phyloP scores from a whole-genome alignment of 2,797 vertebrate genomes.

The Odontamblyopus rebecca region DNA sequence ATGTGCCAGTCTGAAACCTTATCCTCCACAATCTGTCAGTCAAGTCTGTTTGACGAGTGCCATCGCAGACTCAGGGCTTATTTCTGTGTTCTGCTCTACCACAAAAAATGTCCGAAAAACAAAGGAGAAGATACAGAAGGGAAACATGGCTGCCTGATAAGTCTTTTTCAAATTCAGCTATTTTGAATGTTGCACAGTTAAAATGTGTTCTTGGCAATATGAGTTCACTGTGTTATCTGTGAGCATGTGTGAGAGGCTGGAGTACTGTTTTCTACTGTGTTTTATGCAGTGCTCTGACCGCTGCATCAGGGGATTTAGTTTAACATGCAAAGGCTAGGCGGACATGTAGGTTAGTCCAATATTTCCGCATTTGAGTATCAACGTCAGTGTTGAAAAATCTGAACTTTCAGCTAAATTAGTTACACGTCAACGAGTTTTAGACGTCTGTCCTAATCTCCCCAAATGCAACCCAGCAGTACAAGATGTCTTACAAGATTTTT shows the following conservation, averaged over 20 bases:
- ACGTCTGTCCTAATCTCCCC: no score
- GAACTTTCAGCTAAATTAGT: no score
- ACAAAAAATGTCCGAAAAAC: constrained; percentile 56
- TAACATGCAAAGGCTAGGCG: no score
- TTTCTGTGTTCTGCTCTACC: constrained; percentile 66
- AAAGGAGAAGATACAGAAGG: constrained; percentile 58
- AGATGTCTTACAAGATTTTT: no score
- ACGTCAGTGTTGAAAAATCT: no score
- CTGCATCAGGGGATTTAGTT: no score
- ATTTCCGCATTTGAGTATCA: no score
- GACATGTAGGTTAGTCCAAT: no score
- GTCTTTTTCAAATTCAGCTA: constrained; percentile 47
- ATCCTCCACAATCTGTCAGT: constrained; percentile 81
- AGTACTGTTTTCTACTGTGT: neutral
- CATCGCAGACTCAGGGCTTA: constrained; percentile 69
- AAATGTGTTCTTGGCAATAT: neutral
- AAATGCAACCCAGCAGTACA: no score
- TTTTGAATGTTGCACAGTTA: constrained; percentile 41
- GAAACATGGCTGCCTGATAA: constrained; percentile 49
- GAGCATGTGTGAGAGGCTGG: constrained; percentile 30
- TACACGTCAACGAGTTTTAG: no score
- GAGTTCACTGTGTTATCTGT: constrained; percentile 8
- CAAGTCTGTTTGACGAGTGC: constrained; percentile 74
- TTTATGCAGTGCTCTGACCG: no score
- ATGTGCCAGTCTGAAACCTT: constrained; percentile 76